phyloP scores from a whole-genome alignment of 2,113 vertebrate genomes.

The Peromyscus polionotus region DNA sequence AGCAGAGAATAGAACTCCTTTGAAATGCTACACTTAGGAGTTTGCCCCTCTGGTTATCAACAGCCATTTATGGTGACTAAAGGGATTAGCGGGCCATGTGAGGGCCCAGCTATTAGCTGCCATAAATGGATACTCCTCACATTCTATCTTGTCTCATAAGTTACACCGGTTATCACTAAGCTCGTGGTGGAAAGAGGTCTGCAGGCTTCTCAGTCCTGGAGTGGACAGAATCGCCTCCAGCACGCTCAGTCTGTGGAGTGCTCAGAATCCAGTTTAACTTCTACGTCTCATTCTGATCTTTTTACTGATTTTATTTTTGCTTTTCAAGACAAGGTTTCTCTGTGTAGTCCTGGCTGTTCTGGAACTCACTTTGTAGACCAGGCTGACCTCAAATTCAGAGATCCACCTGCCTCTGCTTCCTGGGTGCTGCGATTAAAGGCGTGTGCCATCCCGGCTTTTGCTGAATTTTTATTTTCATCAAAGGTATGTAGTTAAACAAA shows the following conservation, averaged over 20 bases:
- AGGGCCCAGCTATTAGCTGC: not conserved
- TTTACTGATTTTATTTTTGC: not conserved
- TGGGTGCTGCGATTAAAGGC: not conserved
- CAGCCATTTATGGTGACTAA: not conserved
- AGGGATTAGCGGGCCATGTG: not conserved
- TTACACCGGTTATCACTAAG: not conserved
- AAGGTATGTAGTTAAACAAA: not conserved
- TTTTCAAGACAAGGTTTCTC: not conserved
- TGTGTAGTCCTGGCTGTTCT: not conserved
- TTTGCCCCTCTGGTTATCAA: not conserved
- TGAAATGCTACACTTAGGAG: slow-evolving; percentile 40
- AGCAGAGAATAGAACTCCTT: slow-evolving; percentile 61
- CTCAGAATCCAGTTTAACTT: not conserved
- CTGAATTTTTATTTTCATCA: slow-evolving; percentile 5
- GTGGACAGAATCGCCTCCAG: not conserved
- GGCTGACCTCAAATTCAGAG: not conserved
- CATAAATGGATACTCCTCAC: not conserved
- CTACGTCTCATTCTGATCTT: not conserved
- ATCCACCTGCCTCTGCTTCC: not conserved
- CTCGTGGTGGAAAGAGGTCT: not conserved
- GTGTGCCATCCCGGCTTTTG: not conserved
- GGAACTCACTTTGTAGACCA: not conserved
- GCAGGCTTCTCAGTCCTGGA: not conserved
- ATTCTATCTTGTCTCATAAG: not conserved
- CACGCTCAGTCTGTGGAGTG: not conserved